These are phyloP conservation scores for Apostichopus parvimensis DNA, from an alignment of 35 echinoderm and acorn worm species.

Conservation along the genomic window DNA sequence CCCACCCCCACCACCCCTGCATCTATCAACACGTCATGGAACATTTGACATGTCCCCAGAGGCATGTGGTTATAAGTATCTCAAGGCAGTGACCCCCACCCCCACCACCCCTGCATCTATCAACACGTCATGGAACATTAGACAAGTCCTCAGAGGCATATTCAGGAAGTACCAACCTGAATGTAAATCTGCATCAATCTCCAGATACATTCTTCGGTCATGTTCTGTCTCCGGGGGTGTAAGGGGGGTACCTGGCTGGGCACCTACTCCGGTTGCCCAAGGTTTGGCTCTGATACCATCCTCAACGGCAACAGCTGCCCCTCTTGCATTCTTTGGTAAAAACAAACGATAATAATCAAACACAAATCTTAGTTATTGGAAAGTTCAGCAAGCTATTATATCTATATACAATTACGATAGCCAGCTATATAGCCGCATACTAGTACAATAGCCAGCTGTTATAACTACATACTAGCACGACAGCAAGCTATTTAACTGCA, in stretches of 20 bases:
- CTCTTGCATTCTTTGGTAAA: background rate
- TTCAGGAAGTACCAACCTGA: background rate
- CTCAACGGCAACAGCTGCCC: background rate
- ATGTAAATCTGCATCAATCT: background rate
- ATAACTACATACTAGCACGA: background rate
- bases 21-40: too few species aligned
- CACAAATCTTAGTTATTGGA: background rate
- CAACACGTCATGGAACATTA: too few species aligned
- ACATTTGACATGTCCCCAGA: too few species aligned
- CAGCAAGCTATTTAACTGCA: background rate
- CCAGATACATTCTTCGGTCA: background rate
- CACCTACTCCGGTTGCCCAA: background rate
- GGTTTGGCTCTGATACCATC: conserved; percentile 4
- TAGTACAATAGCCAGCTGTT: background rate
- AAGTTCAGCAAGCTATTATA: background rate
- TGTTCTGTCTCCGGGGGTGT: conserved; percentile 31
- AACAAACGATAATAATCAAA: background rate
- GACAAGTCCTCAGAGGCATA: too few species aligned
- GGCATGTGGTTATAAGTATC: too few species aligned
- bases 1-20: too few species aligned
- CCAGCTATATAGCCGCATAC: background rate
- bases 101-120: too few species aligned
- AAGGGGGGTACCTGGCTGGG: conserved; percentile 30
- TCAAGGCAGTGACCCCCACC: too few species aligned
- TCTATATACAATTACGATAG: background rate